Conservation (phyloP, 2,113 vertebrate species). For the Dicaeum eximium region DNA sequence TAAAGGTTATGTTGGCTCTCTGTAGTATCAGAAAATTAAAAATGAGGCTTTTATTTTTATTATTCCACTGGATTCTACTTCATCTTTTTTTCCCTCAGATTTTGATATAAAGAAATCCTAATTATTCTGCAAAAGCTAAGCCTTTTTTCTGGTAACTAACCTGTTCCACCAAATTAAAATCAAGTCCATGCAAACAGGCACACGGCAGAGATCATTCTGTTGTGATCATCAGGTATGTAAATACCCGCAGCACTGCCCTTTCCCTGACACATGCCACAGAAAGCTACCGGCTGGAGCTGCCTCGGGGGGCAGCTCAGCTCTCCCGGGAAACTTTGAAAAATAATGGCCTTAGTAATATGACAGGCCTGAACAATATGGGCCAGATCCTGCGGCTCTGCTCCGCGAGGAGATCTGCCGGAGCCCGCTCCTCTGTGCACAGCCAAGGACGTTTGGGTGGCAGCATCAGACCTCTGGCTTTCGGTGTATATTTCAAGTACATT, state of each 20-base stretch:
- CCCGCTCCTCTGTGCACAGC: accelerated
- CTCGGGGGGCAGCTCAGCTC: neutral
- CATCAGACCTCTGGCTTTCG: neutral
- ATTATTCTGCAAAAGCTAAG: conserved; percentile 1
- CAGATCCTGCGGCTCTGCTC: neutral
- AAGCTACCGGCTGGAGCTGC: conserved; percentile 17
- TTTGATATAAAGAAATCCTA: conserved; percentile 21
- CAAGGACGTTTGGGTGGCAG: neutral
- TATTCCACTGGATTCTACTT: neutral
- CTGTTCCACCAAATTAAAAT: conserved; percentile 34
- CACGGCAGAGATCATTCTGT: neutral
- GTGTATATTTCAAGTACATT: neutral
- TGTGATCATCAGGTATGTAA: conserved; percentile 52
- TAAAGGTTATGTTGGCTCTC: conserved; percentile 50
- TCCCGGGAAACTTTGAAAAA: conserved; percentile 38
- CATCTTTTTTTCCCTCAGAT: neutral
- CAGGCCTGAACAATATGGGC: conserved; percentile 11
- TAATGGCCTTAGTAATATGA: neutral
- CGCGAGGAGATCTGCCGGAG: accelerated
- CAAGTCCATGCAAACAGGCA: neutral
- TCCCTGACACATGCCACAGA: conserved; percentile 3
- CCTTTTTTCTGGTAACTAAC: conserved; percentile 1
- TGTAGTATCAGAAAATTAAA: conserved; percentile 42
- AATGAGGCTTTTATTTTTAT: conserved; percentile 30
- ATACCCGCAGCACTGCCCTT: conserved; percentile 27